These are phyloP conservation scores for Tachina lurida DNA, from an alignment of 2,888 invertebrate genomes.

Conservation along the genomic window DNA sequence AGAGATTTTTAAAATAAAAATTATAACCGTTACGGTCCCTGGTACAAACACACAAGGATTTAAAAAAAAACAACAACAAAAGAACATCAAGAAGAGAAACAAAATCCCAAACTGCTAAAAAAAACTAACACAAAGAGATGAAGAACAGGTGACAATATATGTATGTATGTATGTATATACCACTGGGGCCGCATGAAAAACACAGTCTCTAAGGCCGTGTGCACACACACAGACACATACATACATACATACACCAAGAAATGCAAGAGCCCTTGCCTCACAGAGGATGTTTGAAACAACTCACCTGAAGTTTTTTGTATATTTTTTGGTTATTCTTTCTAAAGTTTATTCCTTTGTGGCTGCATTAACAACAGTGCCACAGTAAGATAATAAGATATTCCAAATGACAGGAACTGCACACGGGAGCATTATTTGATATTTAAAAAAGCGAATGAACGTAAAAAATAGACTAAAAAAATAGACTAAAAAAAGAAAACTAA, in stretches of 20 bases:
- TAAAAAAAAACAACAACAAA: slow-evolving; percentile 8
- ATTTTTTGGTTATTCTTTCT: background rate
- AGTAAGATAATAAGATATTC: slow-evolving; percentile 35
- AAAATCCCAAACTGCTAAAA: background rate
- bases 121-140: background rate
- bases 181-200: slow-evolving; percentile 2
- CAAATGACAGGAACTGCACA: slow-evolving; percentile 66
- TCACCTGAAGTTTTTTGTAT: slow-evolving; percentile 45
- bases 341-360: slow-evolving; percentile 21
- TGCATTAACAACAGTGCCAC: slow-evolving; percentile 27
- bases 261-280: background rate
- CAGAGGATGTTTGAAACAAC: slow-evolving; percentile 26
- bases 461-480: background rate
- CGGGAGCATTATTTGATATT: slow-evolving; percentile 43
- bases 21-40: no score
- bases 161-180: no score
- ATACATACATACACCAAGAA: background rate
- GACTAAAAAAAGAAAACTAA: background rate
- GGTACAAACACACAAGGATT: background rate
- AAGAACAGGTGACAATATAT: slow-evolving; percentile 29
- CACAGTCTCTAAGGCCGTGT: background rate
- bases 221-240: background rate
- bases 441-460: slow-evolving; percentile 10
- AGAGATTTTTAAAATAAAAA: no score
- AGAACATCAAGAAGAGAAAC: background rate